Conservation (phyloP, 2,888 invertebrate genomes). For the Gari tellinella region DNA sequence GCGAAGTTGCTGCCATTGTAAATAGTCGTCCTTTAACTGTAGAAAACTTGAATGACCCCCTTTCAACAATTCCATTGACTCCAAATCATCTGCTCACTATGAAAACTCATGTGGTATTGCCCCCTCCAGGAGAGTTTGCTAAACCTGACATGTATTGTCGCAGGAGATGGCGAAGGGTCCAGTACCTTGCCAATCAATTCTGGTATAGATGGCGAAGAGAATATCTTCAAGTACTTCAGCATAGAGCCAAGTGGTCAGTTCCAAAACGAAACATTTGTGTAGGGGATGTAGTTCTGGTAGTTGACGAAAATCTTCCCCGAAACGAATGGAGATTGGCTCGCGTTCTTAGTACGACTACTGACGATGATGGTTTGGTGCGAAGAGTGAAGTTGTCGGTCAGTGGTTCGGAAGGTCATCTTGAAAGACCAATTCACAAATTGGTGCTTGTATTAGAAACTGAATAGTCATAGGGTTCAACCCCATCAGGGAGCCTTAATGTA, state of each 20-base stretch:
- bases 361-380: conserved; percentile 45
- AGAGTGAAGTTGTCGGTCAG: conserved; percentile 36
- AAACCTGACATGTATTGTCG: conserved; percentile 45
- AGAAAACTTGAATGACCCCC: conserved; percentile 39
- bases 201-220: conserved; percentile 62
- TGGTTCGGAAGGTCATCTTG: conserved; percentile 16
- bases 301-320: conserved; percentile 46
- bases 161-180: conserved; percentile 56
- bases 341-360: conserved; percentile 11
- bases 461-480: too few species aligned
- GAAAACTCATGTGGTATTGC: conserved; percentile 45
- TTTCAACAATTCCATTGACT: conserved; percentile 44
- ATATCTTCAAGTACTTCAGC: conserved; percentile 44
- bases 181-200: conserved; percentile 58
- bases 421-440: conserved; percentile 57
- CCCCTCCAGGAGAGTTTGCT: conserved; percentile 56
- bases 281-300: conserved; percentile 60
- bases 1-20: conserved; percentile 49
- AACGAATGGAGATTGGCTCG: conserved; percentile 50
- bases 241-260: conserved; percentile 46
- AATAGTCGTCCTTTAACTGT: conserved; percentile 59
- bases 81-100: conserved; percentile 58
- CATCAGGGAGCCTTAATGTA: too few species aligned
- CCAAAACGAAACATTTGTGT: conserved; percentile 31
- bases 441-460: conserved; percentile 39